These are phyloP conservation scores for Hyposoter didymator DNA, from an alignment of 2,888 invertebrate genomes.

Conservation along the genomic window DNA sequence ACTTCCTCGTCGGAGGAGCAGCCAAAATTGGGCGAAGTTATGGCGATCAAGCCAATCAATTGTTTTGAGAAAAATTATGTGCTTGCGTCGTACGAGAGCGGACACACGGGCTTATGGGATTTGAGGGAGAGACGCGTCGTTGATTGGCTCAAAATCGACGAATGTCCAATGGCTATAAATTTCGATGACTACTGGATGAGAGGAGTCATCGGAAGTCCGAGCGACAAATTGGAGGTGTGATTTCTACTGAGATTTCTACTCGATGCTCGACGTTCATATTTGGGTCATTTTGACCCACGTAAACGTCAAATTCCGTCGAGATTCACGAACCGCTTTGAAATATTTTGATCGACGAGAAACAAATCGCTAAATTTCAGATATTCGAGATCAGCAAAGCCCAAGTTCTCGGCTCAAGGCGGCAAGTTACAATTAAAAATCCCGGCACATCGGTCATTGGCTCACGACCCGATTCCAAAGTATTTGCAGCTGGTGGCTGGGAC, in stretches of 20 bases:
- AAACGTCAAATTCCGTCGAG: no score
- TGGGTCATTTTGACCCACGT: neutral
- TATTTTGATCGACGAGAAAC: neutral
- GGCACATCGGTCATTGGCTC: slow-evolving; percentile 90
- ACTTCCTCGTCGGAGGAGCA: slow-evolving; percentile 57
- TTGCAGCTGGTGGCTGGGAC: slow-evolving; percentile 92
- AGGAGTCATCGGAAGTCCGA: slow-evolving; percentile 89
- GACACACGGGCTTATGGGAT: slow-evolving; percentile 90
- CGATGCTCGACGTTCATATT: neutral
- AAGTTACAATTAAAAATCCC: slow-evolving; percentile 89
- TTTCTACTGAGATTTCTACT: neutral
- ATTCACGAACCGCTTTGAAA: neutral
- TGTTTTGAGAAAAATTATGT: slow-evolving; percentile 84
- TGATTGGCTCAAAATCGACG: slow-evolving; percentile 86
- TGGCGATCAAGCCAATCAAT: slow-evolving; percentile 87
- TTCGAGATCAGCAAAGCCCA: slow-evolving; percentile 77
- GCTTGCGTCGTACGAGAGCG: slow-evolving; percentile 90
- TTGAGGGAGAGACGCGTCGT: slow-evolving; percentile 86
- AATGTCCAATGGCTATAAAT: slow-evolving; percentile 90
- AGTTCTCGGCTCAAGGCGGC: slow-evolving; percentile 83
- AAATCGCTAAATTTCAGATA: slow-evolving; percentile 71
- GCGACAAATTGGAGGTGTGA: slow-evolving; percentile 87
- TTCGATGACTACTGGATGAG: slow-evolving; percentile 88
- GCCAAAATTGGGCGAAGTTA: slow-evolving; percentile 86
- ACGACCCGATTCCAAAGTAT: slow-evolving; percentile 89